phyloP scores from a whole-genome alignment of 2,888 invertebrate genomes.

The Acleris literana region DNA sequence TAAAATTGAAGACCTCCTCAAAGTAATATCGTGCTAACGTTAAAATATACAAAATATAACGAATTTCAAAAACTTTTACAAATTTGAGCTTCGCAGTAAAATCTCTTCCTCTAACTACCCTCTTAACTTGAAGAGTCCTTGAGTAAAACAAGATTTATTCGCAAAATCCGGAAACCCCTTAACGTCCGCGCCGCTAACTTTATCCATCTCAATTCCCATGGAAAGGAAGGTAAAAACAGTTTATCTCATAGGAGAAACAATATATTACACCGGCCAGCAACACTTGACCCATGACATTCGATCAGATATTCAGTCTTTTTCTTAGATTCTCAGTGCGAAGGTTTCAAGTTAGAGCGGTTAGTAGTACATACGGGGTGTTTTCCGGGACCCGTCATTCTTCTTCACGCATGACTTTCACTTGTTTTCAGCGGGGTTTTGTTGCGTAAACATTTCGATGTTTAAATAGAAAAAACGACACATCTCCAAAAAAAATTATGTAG shows the following conservation, averaged over 20 bases:
- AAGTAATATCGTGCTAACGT: no score
- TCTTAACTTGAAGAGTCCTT: not conserved
- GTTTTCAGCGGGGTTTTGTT: conserved; percentile 6
- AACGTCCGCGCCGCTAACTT: not conserved
- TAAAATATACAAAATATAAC: no score
- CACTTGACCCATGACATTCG: conserved; percentile 2
- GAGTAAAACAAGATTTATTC: conserved; percentile 13
- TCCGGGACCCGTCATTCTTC: conserved; percentile 10
- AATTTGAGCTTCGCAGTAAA: not conserved
- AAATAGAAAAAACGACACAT: not conserved
- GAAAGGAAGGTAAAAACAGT: conserved; percentile 13
- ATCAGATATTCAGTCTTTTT: not conserved
- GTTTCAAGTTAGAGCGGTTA: conserved; percentile 2
- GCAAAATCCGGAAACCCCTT: not conserved
- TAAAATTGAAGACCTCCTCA: no score
- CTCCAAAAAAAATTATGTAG: no score
- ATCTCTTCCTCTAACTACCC: not conserved
- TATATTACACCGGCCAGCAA: conserved; percentile 3
- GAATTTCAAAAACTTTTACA: not conserved
- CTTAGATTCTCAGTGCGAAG: not conserved
- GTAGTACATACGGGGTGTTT: conserved; percentile 9
- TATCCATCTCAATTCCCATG: conserved; percentile 12
- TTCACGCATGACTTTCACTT: conserved; percentile 15
- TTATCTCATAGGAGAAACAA: conserved; percentile 15
- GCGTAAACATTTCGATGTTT: conserved; percentile 3